phyloP scores from a whole-genome alignment of 1,140 invertebrate species.

The Argopecten irradians region DNA sequence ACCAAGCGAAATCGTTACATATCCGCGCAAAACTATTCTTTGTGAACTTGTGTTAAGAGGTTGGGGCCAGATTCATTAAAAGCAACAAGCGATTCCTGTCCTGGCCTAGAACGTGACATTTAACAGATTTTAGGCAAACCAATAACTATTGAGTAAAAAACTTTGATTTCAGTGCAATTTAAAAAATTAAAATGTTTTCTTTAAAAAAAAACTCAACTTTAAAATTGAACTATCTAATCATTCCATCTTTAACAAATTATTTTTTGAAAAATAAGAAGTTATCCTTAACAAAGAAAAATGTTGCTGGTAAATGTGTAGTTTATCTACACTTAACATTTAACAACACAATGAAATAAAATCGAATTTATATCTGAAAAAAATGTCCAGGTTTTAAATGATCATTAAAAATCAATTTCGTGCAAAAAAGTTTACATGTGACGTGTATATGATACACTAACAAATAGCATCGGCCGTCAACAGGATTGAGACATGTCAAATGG shows the following conservation, averaged over 20 bases:
- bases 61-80: neutral
- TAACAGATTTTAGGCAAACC: neutral
- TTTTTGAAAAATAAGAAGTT: neutral
- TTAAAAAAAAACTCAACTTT: constrained; percentile 17
- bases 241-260: neutral
- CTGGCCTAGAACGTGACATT: neutral
- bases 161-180: neutral
- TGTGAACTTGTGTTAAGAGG: neutral
- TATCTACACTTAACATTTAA: constrained; percentile 4
- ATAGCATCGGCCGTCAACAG: neutral
- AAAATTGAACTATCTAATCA: neutral
- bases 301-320: neutral
- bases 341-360: neutral
- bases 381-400: neutral
- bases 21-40: too few relatives aligned
- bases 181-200: neutral
- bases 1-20: too few relatives aligned
- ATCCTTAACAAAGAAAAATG: neutral
- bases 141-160: neutral
- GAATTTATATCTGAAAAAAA: neutral
- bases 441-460: neutral
- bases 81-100: neutral
- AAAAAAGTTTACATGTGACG: constrained; percentile 12
- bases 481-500: neutral
- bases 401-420: neutral